A percentile compares a stretch with the other conserved stretches of the same genome.
phyloP scores from a whole-genome alignment of 2,797 vertebrate genomes.

The Anolis apletophallus region DNA sequence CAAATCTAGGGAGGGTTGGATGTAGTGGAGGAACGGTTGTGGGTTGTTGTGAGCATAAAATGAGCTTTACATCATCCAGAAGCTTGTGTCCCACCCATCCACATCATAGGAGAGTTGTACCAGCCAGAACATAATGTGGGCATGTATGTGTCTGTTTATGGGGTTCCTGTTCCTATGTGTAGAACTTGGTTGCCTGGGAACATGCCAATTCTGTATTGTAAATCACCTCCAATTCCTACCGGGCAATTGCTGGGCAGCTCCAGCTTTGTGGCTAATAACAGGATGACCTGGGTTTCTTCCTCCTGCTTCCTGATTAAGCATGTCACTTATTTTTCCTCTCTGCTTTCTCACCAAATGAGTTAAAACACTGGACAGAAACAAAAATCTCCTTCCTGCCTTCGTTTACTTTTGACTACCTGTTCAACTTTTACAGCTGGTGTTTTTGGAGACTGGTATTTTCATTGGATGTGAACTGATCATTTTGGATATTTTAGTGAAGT shows the following conservation, averaged over 20 bases:
- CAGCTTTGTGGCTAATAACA: conserved; percentile 18
- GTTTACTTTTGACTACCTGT: neutral
- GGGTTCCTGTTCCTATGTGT: neutral
- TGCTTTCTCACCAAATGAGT: conserved; percentile 1
- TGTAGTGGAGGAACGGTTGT: too few species aligned
- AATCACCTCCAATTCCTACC: neutral
- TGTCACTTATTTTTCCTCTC: neutral
- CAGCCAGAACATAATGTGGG: neutral
- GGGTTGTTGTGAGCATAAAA: neutral
- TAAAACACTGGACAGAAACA: conserved; percentile 17
- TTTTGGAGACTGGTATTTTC: neutral
- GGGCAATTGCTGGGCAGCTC: neutral
- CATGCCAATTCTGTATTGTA: neutral
- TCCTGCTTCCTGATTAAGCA: conserved; percentile 23
- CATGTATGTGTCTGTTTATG: neutral
- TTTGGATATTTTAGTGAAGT: neutral
- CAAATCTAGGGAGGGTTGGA: neutral
- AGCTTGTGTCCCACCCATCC: neutral
- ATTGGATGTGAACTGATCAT: neutral
- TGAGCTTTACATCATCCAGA: neutral
- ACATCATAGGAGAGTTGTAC: neutral
- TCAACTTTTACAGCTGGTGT: neutral
- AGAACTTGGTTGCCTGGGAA: neutral
- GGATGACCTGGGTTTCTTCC: conserved; percentile 17
- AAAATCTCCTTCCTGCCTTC: conserved; percentile 13